Evolutionary conservation across 1,140 invertebrate species (phyloP).

Genomic region (Panagrolaimus sp.): DNA sequence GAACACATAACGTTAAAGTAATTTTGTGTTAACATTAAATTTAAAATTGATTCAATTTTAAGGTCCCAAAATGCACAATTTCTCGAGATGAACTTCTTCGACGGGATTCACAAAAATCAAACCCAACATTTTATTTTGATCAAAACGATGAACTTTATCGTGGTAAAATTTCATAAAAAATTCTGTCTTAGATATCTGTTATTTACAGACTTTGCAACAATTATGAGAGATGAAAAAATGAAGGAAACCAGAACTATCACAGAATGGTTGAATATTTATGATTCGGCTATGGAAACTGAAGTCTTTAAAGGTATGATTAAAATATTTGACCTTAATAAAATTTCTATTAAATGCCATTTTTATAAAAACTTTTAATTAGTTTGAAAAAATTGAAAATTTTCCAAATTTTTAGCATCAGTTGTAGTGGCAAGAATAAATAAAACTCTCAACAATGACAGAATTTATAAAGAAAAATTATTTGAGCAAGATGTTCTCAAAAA

Average conservation of each 20-base stretch:
- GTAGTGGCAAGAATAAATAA: not conserved
- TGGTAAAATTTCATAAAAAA: not conserved
- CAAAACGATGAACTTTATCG: conserved; percentile 12
- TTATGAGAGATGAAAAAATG: not conserved
- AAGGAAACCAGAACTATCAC: conserved; percentile 9
- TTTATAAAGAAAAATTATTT: conserved; percentile 1
- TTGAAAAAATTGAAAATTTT: conserved; percentile 9
- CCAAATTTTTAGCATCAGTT: conserved; percentile 12
- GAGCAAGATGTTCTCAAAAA: conserved; percentile 11
- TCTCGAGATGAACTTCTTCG: not conserved
- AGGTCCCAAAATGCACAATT: conserved; percentile 3
- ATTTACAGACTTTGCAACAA: conserved; percentile 1
- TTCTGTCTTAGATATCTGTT: not conserved
- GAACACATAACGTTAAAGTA: not conserved
- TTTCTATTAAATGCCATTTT: no score
- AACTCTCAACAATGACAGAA: conserved; percentile 9
- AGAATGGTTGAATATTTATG: conserved; percentile 8
- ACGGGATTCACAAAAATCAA: not conserved
- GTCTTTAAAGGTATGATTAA: not conserved
- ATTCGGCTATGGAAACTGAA: not conserved
- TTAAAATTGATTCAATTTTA: not conserved
- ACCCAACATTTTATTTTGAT: conserved; percentile 6
- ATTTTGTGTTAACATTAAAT: not conserved
- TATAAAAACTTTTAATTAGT: not conserved
- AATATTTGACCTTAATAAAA: no score